Conservation (phyloP, 2,888 invertebrate species). For the Heliothis peltigera region DNA sequence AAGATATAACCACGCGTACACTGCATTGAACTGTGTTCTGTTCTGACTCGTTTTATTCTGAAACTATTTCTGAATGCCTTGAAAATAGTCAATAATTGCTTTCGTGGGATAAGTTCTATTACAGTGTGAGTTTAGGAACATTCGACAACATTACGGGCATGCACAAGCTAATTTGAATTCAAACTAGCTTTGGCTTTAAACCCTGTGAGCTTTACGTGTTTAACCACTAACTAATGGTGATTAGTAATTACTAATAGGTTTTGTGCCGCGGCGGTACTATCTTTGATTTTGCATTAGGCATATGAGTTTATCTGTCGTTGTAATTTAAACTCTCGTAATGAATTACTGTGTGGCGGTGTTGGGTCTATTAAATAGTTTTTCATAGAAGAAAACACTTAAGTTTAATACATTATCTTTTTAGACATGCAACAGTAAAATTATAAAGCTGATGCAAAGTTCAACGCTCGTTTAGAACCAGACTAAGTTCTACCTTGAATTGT, state of each 20-base stretch:
- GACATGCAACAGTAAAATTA: constrained; percentile 2
- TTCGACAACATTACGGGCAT: not conserved
- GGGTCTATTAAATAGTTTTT: too few relatives aligned
- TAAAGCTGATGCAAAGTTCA: not conserved
- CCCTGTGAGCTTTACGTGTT: constrained; percentile 8
- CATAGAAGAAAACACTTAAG: not conserved
- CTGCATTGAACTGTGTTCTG: constrained; percentile 16
- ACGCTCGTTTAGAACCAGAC: not conserved
- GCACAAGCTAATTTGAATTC: constrained; percentile 2
- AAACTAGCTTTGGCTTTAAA: constrained; percentile 8
- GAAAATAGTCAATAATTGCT: not conserved
- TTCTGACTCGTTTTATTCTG: not conserved
- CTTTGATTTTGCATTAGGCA: constrained; percentile 3
- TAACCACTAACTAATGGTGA: constrained; percentile 4
- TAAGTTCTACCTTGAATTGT: not conserved
- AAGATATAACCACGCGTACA: constrained; percentile 27
- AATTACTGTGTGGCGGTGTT: too few relatives aligned
- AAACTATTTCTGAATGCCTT: constrained; percentile 1
- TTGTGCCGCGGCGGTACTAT: constrained; percentile 2
- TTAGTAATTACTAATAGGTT: constrained; percentile 14
- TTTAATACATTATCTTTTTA: too few relatives aligned
- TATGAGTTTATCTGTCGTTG: not conserved
- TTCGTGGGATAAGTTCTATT: not conserved
- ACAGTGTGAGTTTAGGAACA: not conserved
- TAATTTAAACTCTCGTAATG: not conserved